Percentiles rank a stretch among this genome's conserved stretches.
These are phyloP conservation scores for Hydrocynus forskahlii DNA, from an alignment of 2,797 vertebrate species.

Conservation along the genomic window DNA sequence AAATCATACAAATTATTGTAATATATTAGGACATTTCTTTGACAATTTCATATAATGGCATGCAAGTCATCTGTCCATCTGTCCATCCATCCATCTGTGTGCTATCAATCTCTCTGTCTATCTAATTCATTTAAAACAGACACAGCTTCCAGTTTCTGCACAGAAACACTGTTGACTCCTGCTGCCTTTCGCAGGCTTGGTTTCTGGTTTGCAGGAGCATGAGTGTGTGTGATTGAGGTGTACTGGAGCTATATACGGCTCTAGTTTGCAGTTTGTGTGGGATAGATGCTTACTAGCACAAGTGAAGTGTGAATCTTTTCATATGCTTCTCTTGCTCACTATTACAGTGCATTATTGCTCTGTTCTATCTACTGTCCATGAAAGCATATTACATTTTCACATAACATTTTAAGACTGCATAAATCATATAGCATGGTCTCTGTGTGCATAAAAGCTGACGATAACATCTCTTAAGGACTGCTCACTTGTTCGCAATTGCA, in stretches of 20 bases:
- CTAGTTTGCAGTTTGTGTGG: slow-evolving; percentile 47
- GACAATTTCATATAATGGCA: too few relatives aligned
- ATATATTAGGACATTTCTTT: too few relatives aligned
- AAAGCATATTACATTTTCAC: neutral
- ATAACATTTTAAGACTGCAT: neutral
- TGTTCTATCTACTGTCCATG: neutral
- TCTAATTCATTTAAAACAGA: neutral
- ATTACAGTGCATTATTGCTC: neutral
- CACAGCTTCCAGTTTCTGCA: neutral
- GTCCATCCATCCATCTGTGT: neutral
- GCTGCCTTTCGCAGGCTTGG: slow-evolving; percentile 19
- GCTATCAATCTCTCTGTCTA: neutral
- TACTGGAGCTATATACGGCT: slow-evolving; percentile 51
- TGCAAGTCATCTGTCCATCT: too few relatives aligned
- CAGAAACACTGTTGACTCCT: slow-evolving; percentile 18
- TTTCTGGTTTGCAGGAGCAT: slow-evolving; percentile 12
- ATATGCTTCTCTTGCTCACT: slow-evolving; percentile 9
- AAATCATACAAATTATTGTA: too few relatives aligned
- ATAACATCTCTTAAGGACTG: neutral
- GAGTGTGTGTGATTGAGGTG: slow-evolving; percentile 40
- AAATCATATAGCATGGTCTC: neutral
- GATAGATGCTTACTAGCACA: slow-evolving; percentile 38
- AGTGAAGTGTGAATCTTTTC: slow-evolving; percentile 39
- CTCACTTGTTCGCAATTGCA: neutral
- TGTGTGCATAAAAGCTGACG: neutral